These are phyloP conservation scores for Orchestia grillus DNA, from an alignment of 1,140 invertebrate genomes.

Conservation along the genomic window DNA sequence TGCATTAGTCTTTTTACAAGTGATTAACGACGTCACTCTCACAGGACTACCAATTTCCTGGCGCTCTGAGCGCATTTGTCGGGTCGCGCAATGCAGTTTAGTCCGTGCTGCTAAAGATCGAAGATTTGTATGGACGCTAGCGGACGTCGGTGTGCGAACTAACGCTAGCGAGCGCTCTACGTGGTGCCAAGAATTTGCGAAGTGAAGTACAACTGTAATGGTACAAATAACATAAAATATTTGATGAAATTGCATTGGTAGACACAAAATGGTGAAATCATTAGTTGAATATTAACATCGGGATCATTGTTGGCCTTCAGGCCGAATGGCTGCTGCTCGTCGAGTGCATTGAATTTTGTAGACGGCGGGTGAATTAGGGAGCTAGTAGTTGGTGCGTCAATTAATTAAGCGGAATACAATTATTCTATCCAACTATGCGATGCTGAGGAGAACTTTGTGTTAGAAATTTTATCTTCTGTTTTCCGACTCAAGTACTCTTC, in stretches of 20 bases:
- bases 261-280: neutral
- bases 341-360: neutral
- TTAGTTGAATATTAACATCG: neutral
- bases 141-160: neutral
- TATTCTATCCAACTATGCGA: neutral
- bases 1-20: conserved; percentile 41
- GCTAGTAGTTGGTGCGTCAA: neutral
- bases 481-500: neutral
- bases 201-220: neutral
- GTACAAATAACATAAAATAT: neutral
- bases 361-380: neutral
- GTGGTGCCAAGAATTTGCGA: neutral
- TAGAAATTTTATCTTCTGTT: too few species aligned
- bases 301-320: neutral
- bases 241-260: neutral
- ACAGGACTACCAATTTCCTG: conserved; percentile 34
- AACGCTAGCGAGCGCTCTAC: neutral
- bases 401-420: neutral
- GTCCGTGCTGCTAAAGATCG: conserved; percentile 26
- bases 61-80: conserved; percentile 24
- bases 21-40: conserved; percentile 39
- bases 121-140: neutral
- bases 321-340: too few species aligned
- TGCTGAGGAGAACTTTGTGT: too few species aligned
- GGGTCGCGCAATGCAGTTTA: conserved; percentile 24